Base-by-base conservation (phyloP, 2,797 vertebrate species). In the Schizopygopsis malacanthus region DNA sequence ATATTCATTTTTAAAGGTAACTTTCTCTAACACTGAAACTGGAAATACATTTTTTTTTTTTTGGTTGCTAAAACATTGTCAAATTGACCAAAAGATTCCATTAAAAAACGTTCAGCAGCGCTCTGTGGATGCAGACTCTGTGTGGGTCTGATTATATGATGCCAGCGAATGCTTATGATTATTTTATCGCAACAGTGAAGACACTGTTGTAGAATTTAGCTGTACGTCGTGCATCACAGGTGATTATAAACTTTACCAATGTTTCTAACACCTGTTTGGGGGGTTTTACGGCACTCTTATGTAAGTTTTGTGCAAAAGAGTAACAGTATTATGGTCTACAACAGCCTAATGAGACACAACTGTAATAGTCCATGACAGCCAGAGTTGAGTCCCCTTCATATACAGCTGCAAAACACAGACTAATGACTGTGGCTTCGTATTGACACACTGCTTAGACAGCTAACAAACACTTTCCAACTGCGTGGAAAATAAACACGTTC, bases 391-490 rank as follows among this genome's bases (percentile, higher is more conserved):
- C 80, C 77, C 83, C 77, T 87, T 79, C 76, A 80, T 63, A 87
- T 69, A 87, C 88, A 85, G 76, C 81, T 85, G 85, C 77, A 45
- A 85, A 85, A 80, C 84, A 85, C 82, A 85, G 82, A 88, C 86
- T 83, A 87, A 85, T 37, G 22, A 77, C 70, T 37, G 39, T 69
- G 75, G 73, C 59, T 82, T 65, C 37, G 52, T 85, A 88, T 82
- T 87, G 86, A 87, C 87, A 86, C 59, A 79, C 81, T 28, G 86
- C 79, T 85, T 87, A 87, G 86, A 87, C 86, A 70, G 77, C 79
- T 71, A 83, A 86, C 82, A 90, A 90, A 91, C 86, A 89, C 63
- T 77, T 87, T 89, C 84, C 79, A 89, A 89, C 82, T 69, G 78
- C 47, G 18, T 87, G 89, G 79, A 88, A 89, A 87, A 86, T 87